Evolutionary conservation across 2,888 invertebrate genomes (phyloP).

Genomic region (Hydroisotoma schaefferi): DNA sequence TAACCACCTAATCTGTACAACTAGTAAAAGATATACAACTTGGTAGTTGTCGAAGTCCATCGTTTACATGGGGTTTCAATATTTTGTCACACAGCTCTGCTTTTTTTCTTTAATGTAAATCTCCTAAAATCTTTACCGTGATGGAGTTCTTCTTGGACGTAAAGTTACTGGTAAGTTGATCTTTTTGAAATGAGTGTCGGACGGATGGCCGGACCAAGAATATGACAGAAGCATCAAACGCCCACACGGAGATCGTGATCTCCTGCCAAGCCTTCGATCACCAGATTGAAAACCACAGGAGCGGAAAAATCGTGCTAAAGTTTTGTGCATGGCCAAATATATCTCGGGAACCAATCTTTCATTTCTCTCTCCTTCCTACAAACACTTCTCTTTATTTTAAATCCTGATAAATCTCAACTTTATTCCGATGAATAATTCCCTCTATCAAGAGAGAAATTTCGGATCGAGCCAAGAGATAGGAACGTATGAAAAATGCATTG

Average conservation of each 20-base stretch:
- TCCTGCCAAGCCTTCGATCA: constrained; percentile 43
- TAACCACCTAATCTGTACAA: no score
- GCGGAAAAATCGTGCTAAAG: constrained; percentile 46
- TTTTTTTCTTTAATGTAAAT: no score
- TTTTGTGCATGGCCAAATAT: constrained; percentile 22
- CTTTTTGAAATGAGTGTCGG: constrained; percentile 11
- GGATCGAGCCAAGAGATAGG: no score
- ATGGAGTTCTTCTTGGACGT: no score
- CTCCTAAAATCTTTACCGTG: no score
- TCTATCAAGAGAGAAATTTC: no score
- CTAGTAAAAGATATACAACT: no score
- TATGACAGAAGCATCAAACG: constrained; percentile 48
- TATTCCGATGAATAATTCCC: constrained; percentile 5
- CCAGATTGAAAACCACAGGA: constrained; percentile 45
- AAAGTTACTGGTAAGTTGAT: constrained; percentile 19
- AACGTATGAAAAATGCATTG: no score
- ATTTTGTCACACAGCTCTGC: no score
- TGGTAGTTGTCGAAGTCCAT: no score
- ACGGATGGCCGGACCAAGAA: constrained; percentile 18
- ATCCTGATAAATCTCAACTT: constrained; percentile 3
- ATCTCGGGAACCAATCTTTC: constrained; percentile 18
- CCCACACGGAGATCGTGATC: constrained; percentile 47
- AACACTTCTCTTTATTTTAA: background rate
- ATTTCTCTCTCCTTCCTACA: background rate
- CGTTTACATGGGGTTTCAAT: no score